Evolutionary conservation across 2,888 invertebrate species (phyloP), one percentile per base, ranked within the genome.

Genomic region (Nematopogon swammerdamellus): DNA sequence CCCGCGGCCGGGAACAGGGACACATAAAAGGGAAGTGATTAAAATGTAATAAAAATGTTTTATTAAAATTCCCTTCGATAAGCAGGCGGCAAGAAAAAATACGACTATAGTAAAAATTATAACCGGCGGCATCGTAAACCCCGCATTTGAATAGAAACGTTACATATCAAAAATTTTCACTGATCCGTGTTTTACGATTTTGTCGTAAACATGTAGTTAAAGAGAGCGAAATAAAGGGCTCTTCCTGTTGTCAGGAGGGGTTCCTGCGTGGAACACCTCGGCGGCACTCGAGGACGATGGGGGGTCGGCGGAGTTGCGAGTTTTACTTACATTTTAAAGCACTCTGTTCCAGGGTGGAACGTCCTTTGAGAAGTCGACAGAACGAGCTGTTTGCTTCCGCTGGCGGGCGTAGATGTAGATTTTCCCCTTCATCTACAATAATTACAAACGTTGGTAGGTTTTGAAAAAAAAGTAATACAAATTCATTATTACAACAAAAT

Each of bases 81-180:
- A 71, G 70, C 68, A 66, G 60, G 65, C 61, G 68, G 63, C 67
- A 66, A 67, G 56, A 46, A 68, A 68, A 76, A 73, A 74, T 76
- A 75, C 68, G 71, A 72, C 63, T 67, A 66, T 72, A 70, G 70
- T 76, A 76, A 77, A 52, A 76, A 74, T 74, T 70, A 72, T 77
- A 76, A 77, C 72, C 70, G 71, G 63, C 61, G 60, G 59, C 60
- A 63, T 75, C 77, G 73, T 77, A 76, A 79, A 75, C 61, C 61
- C 63, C 57, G 59, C 70, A 75, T 79, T 79, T 79, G 79, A 79
- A 79, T 79, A 76, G 74, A 67, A 75, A 70, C 71, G 76, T 77
- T 70, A 77, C 79, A 76, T 77, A 77, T 79, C 79, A 77, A 79
- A 79, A 77, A 77, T 75, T 75, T 73, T 75, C 79, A 76, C 68